Percentiles rank a stretch among this genome's conserved stretches.
These are phyloP conservation scores for Nannoperca obscura DNA, from an alignment of 2,797 vertebrate species.

Conservation along the genomic window DNA sequence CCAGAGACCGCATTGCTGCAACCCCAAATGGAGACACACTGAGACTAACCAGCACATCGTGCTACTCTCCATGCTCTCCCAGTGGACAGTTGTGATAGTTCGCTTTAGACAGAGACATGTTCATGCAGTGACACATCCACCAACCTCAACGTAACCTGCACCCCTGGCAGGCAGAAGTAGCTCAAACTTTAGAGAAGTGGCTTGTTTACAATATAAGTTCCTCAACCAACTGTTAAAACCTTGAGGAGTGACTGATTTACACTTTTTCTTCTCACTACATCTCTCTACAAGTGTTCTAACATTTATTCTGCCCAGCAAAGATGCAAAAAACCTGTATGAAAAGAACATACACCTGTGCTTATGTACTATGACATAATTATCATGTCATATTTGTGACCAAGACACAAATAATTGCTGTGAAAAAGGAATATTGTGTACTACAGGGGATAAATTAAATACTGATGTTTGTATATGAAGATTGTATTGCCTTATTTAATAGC, in stretches of 20 bases:
- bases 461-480: no score
- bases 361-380: not conserved
- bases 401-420: not conserved
- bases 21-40: constrained; percentile 43
- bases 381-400: not conserved
- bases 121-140: constrained; percentile 38
- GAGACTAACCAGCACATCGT: constrained; percentile 42
- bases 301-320: not conserved
- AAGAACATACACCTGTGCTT: not conserved
- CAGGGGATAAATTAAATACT: not conserved
- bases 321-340: not conserved
- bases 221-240: constrained; percentile 2
- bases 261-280: not conserved
- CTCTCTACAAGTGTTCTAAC: not conserved
- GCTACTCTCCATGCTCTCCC: constrained; percentile 26
- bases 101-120: constrained; percentile 48
- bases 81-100: constrained; percentile 52
- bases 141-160: constrained; percentile 31
- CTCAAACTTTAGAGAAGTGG: constrained; percentile 23
- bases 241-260: constrained; percentile 18
- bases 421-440: not conserved
- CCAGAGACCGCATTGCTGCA: constrained; percentile 36
- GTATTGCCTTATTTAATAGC: not conserved
- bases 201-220: constrained; percentile 24
- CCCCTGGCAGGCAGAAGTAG: constrained; percentile 9